Evolutionary conservation across 2,797 vertebrate genomes (phyloP).

Genomic region (Pipistrellus kuhlii): DNA sequence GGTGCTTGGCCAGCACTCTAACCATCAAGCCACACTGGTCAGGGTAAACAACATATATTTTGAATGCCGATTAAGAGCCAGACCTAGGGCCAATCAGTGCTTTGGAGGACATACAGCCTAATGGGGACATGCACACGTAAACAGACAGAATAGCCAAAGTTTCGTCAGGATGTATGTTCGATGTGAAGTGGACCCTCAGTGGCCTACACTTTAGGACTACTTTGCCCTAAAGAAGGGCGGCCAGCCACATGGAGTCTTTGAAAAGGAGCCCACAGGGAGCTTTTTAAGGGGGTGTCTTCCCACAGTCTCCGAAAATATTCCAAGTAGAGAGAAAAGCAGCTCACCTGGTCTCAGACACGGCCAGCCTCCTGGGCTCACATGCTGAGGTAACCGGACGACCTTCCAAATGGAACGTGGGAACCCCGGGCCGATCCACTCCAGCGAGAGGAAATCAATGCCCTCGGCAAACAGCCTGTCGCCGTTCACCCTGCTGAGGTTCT

Average conservation of each 20-base stretch:
- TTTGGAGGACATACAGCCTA: not conserved
- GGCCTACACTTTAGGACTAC: not conserved
- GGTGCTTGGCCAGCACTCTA: too few species aligned
- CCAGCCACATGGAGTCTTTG: not conserved
- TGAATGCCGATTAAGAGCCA: not conserved
- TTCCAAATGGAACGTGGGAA: conserved; percentile 35
- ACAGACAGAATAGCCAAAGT: not conserved
- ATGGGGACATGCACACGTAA: not conserved
- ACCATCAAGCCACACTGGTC: too few species aligned
- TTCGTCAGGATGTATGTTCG: not conserved
- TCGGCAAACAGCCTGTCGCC: conserved; percentile 65
- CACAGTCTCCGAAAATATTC: not conserved
- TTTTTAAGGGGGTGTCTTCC: not conserved
- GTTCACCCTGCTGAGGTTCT: conserved; percentile 45
- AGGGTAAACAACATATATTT: not conserved
- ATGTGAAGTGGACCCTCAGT: not conserved
- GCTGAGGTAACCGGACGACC: conserved; percentile 47
- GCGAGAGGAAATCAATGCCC: conserved; percentile 47
- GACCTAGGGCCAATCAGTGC: not conserved
- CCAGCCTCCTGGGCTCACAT: not conserved
- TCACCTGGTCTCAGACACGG: not conserved
- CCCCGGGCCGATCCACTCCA: not conserved
- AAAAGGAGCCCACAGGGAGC: not conserved
- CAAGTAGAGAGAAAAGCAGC: not conserved
- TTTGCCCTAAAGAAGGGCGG: not conserved